A percentile compares a stretch with the other conserved stretches of the same genome.
Evolutionary conservation across 2,797 vertebrate species (phyloP).

Genomic region (Schizopygopsis malacanthus): DNA sequence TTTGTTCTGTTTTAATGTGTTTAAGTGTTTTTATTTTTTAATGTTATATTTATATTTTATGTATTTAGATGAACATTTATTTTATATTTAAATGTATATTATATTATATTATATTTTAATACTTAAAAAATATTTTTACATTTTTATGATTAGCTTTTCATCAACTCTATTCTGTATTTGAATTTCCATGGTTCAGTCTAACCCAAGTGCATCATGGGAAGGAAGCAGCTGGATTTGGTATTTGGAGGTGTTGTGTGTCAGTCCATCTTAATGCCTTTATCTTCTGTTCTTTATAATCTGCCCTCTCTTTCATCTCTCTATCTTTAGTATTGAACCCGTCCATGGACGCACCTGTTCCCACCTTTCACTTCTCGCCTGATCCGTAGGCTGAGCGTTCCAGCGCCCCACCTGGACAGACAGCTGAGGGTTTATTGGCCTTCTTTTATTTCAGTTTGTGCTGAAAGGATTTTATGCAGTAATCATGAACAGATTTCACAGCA

Average conservation of each 20-base stretch:
- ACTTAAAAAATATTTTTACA: background rate
- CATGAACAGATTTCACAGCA: conserved; percentile 2
- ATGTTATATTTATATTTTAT: background rate
- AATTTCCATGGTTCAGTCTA: background rate
- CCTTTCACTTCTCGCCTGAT: conserved; percentile 6
- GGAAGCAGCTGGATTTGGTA: conserved; percentile 22
- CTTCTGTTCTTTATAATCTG: conserved; percentile 31
- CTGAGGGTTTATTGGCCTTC: conserved; percentile 10
- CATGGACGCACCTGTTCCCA: conserved; percentile 23
- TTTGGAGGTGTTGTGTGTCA: conserved; percentile 36
- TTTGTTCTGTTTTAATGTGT: background rate
- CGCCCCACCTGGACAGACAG: conserved; percentile 12
- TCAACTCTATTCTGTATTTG: background rate
- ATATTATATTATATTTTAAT: background rate
- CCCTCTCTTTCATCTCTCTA: conserved; percentile 20
- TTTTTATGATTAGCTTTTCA: background rate
- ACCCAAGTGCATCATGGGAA: conserved; percentile 19
- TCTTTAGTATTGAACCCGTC: conserved; percentile 20
- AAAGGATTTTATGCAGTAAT: conserved; percentile 9
- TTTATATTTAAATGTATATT: too few relatives aligned
- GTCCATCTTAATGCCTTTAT: conserved; percentile 31
- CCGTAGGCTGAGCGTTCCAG: conserved; percentile 1
- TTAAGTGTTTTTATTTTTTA: background rate
- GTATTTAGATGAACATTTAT: background rate
- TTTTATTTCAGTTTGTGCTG: conserved; percentile 38